Evolutionary conservation across 2,113 vertebrate species (phyloP).

Genomic region (Equus quagga): DNA sequence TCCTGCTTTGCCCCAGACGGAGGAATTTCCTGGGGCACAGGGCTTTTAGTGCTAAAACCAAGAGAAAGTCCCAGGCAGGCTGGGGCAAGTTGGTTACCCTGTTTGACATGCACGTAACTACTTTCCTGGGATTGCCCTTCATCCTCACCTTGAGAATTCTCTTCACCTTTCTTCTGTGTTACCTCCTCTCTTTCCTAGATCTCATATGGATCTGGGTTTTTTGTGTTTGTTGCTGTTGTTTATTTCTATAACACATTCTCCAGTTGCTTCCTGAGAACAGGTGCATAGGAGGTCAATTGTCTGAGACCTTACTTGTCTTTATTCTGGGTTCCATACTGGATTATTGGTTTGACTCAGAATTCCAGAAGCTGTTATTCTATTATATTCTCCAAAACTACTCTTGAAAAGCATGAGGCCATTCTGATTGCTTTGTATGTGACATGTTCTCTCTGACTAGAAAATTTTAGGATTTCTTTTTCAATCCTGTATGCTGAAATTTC

Average conservation of each 20-base stretch:
- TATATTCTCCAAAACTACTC: neutral
- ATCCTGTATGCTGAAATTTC: neutral
- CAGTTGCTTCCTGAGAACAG: neutral
- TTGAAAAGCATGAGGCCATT: neutral
- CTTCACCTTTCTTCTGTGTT: neutral
- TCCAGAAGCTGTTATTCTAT: neutral
- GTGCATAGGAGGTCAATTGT: neutral
- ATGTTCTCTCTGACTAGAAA: neutral
- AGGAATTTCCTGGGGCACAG: neutral
- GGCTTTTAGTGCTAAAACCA: neutral
- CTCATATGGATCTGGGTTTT: neutral
- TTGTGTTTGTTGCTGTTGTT: neutral
- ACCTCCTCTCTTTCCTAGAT: neutral
- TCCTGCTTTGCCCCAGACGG: neutral
- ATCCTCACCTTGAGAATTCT: neutral
- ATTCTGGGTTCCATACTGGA: neutral
- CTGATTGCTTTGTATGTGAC: neutral
- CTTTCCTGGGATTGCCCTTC: neutral
- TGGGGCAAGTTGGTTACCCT: neutral
- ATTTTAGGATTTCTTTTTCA: constrained; percentile 21
- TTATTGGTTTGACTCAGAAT: neutral
- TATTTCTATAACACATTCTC: neutral
- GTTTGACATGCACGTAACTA: neutral
- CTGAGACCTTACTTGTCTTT: neutral
- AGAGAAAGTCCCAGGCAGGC: neutral